phyloP scores from a whole-genome alignment of 2,797 vertebrate genomes.

The Phalanger gymnotis region DNA sequence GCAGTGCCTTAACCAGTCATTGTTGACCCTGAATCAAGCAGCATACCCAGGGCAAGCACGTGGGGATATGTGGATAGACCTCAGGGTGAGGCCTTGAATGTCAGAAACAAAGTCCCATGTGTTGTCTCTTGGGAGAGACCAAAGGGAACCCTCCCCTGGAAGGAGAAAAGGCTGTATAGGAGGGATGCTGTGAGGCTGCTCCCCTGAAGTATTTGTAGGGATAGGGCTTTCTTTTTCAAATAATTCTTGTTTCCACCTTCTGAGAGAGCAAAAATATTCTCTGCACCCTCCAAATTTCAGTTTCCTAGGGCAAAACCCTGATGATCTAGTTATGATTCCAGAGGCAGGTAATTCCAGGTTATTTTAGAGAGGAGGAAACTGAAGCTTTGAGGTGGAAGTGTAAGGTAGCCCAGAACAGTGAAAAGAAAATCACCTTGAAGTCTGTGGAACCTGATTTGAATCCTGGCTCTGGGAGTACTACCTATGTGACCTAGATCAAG shows the following conservation, averaged over 20 bases:
- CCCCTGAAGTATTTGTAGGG: neutral
- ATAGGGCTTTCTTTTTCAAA: neutral
- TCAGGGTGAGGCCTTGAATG: neutral
- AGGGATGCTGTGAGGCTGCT: neutral
- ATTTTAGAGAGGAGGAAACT: neutral
- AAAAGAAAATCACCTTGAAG: neutral
- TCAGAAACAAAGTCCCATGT: neutral
- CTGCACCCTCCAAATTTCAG: neutral
- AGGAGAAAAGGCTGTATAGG: neutral
- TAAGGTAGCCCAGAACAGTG: neutral
- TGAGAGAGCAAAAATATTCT: neutral
- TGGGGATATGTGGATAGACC: neutral
- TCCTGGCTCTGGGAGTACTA: neutral
- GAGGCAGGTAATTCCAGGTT: neutral
- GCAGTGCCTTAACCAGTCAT: neutral
- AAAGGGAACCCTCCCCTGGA: neutral
- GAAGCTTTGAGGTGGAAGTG: neutral
- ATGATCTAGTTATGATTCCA: neutral
- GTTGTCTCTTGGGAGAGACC: neutral
- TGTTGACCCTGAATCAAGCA: neutral
- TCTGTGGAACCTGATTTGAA: neutral
- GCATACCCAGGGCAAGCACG: neutral
- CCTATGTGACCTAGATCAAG: neutral
- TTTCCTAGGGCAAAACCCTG: neutral
- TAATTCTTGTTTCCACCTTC: neutral